Percentiles rank a stretch among this genome's conserved stretches.
Conservation (phyloP, 2,113 vertebrate genomes). For the Epinephelus fuscoguttatus region DNA sequence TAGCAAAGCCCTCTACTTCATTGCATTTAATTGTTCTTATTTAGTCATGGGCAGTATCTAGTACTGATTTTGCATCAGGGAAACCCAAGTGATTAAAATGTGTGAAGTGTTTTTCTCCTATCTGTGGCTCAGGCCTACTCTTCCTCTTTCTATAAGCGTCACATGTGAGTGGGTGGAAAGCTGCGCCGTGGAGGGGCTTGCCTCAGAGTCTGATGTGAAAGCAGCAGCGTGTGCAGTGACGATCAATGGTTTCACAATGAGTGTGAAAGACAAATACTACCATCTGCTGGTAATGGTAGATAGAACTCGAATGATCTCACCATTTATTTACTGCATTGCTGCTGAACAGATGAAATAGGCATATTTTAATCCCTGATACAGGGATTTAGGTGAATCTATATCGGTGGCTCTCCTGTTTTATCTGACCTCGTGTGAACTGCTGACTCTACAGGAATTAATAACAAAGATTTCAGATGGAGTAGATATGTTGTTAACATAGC, state of each 20-base stretch:
- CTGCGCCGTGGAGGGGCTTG: background rate
- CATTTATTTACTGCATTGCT: background rate
- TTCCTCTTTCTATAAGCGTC: conserved; percentile 57
- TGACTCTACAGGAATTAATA: background rate
- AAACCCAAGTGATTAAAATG: conserved; percentile 25
- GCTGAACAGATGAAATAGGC: background rate
- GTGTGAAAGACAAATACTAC: background rate
- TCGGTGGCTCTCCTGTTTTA: background rate
- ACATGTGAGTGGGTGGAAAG: conserved; percentile 17
- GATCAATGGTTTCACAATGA: background rate
- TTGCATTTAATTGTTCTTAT: background rate
- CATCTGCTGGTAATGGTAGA: conserved; percentile 26
- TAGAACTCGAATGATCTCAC: background rate
- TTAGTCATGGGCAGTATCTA: conserved; percentile 25
- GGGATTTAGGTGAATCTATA: background rate
- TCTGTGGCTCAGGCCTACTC: conserved; percentile 30
- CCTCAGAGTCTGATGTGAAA: conserved; percentile 1
- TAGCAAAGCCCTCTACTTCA: background rate
- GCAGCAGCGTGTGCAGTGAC: background rate
- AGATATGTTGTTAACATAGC: no score
- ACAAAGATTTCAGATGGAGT: background rate
- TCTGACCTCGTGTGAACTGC: background rate
- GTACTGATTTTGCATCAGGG: conserved; percentile 47
- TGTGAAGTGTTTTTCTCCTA: conserved; percentile 16
- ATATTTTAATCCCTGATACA: background rate